A percentile compares a stretch with the other conserved stretches of the same genome.
These are phyloP conservation scores for Gerris lacustris DNA, from an alignment of 2,888 invertebrate species.

Conservation along the genomic window DNA sequence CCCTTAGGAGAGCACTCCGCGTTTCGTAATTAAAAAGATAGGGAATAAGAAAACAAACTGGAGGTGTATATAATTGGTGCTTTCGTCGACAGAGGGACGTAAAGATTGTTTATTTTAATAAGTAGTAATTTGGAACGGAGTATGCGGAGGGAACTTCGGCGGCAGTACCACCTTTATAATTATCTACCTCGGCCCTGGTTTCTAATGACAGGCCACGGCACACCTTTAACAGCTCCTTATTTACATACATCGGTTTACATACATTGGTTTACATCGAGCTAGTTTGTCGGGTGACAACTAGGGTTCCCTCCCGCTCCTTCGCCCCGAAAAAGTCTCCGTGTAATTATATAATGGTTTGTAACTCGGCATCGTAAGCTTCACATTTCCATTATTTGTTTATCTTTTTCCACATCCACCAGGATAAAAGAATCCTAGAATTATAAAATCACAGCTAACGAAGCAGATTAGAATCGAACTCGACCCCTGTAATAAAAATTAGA, in stretches of 20 bases:
- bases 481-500: too few relatives aligned
- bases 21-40: not conserved
- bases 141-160: not conserved
- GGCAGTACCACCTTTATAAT: not conserved
- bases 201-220: not conserved
- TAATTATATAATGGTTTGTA: too few relatives aligned
- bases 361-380: too few relatives aligned
- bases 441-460: too few relatives aligned
- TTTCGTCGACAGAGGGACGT: constrained; percentile 1
- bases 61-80: constrained; percentile 3
- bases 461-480: too few relatives aligned
- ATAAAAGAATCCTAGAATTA: too few relatives aligned
- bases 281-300: not conserved
- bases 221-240: not conserved
- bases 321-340: too few relatives aligned
- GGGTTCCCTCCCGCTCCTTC: too few relatives aligned
- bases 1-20: not conserved
- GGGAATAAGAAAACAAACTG: not conserved
- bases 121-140: constrained; percentile 1
- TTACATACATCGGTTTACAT: not conserved
- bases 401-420: too few relatives aligned
- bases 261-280: not conserved
- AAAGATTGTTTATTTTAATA: not conserved
- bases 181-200: not conserved
- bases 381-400: too few relatives aligned